A percentile compares a stretch with the other conserved stretches of the same genome.
These are phyloP conservation scores for Trachelus tabidus DNA, from an alignment of 2,888 invertebrate genomes.

Conservation along the genomic window DNA sequence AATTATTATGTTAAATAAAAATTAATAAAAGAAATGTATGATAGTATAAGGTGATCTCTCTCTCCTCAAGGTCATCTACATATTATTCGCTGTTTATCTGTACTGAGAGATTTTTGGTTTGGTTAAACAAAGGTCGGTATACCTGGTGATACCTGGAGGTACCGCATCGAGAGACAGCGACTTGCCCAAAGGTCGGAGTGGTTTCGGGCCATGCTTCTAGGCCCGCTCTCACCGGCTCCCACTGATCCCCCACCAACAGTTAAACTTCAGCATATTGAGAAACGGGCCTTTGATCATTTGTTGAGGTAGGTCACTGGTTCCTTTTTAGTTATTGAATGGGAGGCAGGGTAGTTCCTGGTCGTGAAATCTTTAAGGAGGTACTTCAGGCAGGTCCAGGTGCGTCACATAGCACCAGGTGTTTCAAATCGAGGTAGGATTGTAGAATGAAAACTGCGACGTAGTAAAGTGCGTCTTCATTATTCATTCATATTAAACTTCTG, in stretches of 20 bases:
- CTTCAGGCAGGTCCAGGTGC: not conserved
- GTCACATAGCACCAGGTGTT: not conserved
- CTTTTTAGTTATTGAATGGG: not conserved
- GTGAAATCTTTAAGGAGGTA: not conserved
- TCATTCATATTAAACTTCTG: not conserved
- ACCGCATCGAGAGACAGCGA: constrained; percentile 75
- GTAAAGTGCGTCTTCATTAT: not conserved
- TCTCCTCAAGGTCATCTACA: not conserved
- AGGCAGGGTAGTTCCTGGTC: not conserved
- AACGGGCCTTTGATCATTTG: constrained; percentile 76
- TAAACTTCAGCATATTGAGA: constrained; percentile 72
- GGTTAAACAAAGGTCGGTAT: constrained; percentile 69
- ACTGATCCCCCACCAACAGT: constrained; percentile 64
- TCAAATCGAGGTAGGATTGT: not conserved
- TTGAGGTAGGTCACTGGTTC: constrained; percentile 65
- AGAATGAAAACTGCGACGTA: not conserved
- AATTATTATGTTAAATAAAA: not conserved
- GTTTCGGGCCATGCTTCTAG: constrained; percentile 72
- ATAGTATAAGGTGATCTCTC: not conserved
- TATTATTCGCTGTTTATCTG: not conserved
- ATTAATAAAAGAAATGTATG: not conserved
- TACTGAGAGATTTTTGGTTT: not conserved
- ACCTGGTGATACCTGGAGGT: constrained; percentile 74
- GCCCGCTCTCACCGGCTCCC: constrained; percentile 60
- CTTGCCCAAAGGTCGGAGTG: constrained; percentile 74